phyloP scores from a whole-genome alignment of 2,888 invertebrate species.

The Pyrrhosoma nymphula region DNA sequence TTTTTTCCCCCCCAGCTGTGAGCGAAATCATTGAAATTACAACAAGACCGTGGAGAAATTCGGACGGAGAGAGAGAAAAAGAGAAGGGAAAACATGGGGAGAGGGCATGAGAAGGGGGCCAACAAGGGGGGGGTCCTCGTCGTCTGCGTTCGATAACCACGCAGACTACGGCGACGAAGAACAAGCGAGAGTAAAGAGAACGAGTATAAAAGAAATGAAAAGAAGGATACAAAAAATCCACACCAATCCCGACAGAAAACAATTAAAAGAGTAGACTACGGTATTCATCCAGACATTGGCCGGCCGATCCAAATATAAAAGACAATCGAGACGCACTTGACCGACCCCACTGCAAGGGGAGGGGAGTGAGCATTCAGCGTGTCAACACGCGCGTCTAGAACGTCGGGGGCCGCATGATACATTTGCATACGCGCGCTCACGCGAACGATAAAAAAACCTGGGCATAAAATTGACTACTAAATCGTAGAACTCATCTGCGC shows the following conservation, averaged over 20 bases:
- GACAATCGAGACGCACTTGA: background rate
- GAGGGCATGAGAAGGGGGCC: background rate
- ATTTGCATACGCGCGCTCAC: background rate
- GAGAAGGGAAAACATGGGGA: background rate
- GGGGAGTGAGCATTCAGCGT: background rate
- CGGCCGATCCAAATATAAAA: background rate
- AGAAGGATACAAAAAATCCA: background rate
- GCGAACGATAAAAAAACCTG: background rate
- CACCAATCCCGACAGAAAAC: background rate
- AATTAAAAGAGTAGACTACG: background rate
- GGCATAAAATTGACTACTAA: no score
- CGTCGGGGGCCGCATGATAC: background rate
- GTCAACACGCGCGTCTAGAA: background rate
- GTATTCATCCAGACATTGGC: background rate
- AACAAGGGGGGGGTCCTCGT: background rate
- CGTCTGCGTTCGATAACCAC: constrained; percentile 8
- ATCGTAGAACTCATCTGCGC: no score
- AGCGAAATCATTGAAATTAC: constrained; percentile 35
- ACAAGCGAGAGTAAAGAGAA: background rate
- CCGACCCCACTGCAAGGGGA: background rate
- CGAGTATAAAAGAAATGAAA: background rate
- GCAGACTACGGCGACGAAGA: constrained; percentile 54
- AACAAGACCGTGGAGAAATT: constrained; percentile 70
- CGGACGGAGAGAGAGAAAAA: constrained; percentile 65
- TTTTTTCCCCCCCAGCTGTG: background rate